A percentile compares a stretch with the other conserved stretches of the same genome.
These are phyloP conservation scores for Laothoe populi DNA, from an alignment of 2,888 invertebrate species.

Conservation along the genomic window DNA sequence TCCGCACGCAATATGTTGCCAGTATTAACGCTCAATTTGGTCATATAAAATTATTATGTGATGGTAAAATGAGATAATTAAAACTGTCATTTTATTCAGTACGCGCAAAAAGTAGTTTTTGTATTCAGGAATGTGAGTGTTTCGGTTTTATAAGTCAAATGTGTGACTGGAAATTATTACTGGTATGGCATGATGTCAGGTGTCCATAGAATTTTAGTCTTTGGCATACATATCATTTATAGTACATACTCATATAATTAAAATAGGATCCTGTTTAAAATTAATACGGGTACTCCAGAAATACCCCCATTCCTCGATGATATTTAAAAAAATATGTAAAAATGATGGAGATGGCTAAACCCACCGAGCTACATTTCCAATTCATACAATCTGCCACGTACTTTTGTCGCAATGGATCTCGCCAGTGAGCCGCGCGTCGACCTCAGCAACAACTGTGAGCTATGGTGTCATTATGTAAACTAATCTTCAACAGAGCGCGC, in stretches of 20 bases:
- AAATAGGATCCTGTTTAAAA: no score
- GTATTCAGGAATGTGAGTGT: slow-evolving; percentile 7
- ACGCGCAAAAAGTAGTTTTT: slow-evolving; percentile 1
- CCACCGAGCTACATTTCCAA: background rate
- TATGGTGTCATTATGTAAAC: slow-evolving; percentile 23
- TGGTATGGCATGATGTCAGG: background rate
- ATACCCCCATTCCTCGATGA: no score
- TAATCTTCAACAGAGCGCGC: slow-evolving; percentile 14
- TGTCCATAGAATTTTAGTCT: no score
- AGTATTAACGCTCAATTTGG: slow-evolving; percentile 57
- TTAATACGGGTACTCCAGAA: no score
- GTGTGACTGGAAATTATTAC: background rate
- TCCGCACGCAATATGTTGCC: slow-evolving; percentile 37
- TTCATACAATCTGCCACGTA: slow-evolving; percentile 20
- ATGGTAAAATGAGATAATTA: slow-evolving; percentile 26
- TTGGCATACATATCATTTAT: no score
- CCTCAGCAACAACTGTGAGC: slow-evolving; percentile 20
- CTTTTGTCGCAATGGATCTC: slow-evolving; percentile 11
- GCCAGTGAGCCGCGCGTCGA: background rate
- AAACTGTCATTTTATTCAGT: slow-evolving; percentile 8
- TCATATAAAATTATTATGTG: slow-evolving; percentile 35
- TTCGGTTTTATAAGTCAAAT: background rate
- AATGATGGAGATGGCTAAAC: no score
- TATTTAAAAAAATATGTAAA: no score
- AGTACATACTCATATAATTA: no score